Percentiles rank a stretch among this genome's conserved stretches.
Evolutionary conservation across 2,113 vertebrate genomes (phyloP).

Genomic region (Psammodynastes pulverulentus): DNA sequence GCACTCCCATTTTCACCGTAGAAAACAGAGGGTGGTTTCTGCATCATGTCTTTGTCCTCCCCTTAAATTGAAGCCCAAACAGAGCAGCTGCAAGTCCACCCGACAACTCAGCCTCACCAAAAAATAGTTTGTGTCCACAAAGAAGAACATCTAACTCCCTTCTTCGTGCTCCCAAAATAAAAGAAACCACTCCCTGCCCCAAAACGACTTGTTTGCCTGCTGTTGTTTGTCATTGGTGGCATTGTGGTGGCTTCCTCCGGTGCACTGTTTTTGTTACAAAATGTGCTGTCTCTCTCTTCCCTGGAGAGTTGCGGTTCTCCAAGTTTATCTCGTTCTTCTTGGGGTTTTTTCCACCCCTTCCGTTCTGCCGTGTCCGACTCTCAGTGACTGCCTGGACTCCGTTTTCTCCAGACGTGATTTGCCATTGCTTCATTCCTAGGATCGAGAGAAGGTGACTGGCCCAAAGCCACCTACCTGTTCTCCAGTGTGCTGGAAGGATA

Average conservation of each 20-base stretch:
- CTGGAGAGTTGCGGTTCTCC: conserved; percentile 26
- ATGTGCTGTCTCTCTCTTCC: neutral
- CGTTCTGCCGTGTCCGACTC: neutral
- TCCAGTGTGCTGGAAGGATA: too few relatives aligned
- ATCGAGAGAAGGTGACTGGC: neutral
- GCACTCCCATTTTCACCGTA: too few relatives aligned
- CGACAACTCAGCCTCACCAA: neutral
- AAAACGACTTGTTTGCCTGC: neutral
- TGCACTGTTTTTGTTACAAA: neutral
- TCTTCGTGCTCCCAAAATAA: too few relatives aligned
- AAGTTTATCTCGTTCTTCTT: conserved; percentile 19
- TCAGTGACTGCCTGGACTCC: neutral
- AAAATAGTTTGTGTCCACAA: neutral
- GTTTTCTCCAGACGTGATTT: neutral
- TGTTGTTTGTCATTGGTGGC: neutral
- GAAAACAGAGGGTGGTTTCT: neutral
- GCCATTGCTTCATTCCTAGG: neutral
- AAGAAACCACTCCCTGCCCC: neutral
- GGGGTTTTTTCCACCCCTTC: neutral
- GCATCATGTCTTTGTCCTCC: neutral
- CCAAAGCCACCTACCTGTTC: too few relatives aligned
- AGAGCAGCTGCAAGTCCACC: neutral
- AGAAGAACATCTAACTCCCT: neutral
- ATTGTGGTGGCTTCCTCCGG: neutral
- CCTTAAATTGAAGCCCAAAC: neutral